These are phyloP conservation scores for Pomatorhinus ruficollis DNA, from an alignment of 2,113 vertebrate genomes.

Conservation along the genomic window DNA sequence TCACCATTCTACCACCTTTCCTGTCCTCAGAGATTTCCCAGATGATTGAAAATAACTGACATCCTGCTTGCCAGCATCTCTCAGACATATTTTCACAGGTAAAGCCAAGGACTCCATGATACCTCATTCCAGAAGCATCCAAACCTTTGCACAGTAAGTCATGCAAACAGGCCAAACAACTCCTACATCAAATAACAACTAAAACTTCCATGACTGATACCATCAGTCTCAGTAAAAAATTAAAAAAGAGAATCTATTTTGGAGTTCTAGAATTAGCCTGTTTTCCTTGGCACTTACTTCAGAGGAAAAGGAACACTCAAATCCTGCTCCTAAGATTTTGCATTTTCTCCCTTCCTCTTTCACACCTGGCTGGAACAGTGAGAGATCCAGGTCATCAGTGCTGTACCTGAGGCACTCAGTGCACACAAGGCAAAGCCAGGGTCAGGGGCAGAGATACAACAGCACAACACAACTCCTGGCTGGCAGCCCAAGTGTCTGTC, in stretches of 20 bases:
- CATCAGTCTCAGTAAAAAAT: fast-evolving
- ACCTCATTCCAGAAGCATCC: neutral
- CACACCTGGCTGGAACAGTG: neutral
- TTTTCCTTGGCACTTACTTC: neutral
- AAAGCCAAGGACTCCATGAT: neutral
- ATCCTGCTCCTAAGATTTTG: neutral
- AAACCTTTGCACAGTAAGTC: neutral
- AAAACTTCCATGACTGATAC: neutral
- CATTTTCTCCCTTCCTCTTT: neutral
- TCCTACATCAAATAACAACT: neutral
- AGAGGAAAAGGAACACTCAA: neutral
- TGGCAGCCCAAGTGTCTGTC: neutral
- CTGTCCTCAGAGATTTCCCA: neutral
- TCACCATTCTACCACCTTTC: neutral
- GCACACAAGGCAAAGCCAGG: neutral
- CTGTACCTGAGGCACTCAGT: neutral
- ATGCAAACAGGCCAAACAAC: neutral
- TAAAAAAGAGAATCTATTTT: neutral
- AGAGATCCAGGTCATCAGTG: neutral
- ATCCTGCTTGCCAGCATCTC: neutral
- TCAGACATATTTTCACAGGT: neutral
- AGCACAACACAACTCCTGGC: neutral
- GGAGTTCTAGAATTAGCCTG: neutral
- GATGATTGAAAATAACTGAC: neutral
- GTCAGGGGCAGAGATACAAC: neutral